Evolutionary conservation across 2,797 vertebrate species (phyloP).

Genomic region (Hozukius guyotensis): DNA sequence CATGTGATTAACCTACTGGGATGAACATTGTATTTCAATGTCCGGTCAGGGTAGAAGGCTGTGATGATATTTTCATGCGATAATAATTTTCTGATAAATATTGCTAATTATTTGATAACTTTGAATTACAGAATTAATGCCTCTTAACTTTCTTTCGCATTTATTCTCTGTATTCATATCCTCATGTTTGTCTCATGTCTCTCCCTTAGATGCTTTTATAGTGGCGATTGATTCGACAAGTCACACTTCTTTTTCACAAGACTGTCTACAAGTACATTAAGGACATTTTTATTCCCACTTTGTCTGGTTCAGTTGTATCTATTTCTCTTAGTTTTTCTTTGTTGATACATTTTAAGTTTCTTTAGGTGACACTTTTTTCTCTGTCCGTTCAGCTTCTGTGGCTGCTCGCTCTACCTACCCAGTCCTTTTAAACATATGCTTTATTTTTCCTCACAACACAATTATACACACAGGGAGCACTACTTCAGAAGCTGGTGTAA

Average conservation of each 20-base stretch:
- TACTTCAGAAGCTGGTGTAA: slow-evolving; percentile 23
- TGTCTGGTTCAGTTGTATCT: background rate
- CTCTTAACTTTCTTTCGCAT: background rate
- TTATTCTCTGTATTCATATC: background rate
- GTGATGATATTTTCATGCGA: background rate
- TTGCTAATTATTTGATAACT: background rate
- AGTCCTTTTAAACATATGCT: background rate
- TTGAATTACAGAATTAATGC: background rate
- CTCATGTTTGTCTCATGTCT: background rate
- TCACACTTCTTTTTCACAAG: background rate
- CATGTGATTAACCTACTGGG: background rate
- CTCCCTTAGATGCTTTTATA: background rate
- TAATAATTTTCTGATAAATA: background rate
- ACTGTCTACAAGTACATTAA: background rate
- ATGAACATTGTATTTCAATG: background rate
- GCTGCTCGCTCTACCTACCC: background rate
- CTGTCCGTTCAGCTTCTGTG: background rate
- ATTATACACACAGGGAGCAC: background rate
- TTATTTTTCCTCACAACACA: background rate
- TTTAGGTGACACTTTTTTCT: background rate
- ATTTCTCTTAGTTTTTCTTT: background rate
- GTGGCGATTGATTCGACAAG: background rate
- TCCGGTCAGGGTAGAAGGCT: background rate
- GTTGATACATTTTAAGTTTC: background rate
- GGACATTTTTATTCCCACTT: background rate